Conservation (phyloP, 2,113 vertebrate genomes). For the Epinephelus fuscoguttatus region DNA sequence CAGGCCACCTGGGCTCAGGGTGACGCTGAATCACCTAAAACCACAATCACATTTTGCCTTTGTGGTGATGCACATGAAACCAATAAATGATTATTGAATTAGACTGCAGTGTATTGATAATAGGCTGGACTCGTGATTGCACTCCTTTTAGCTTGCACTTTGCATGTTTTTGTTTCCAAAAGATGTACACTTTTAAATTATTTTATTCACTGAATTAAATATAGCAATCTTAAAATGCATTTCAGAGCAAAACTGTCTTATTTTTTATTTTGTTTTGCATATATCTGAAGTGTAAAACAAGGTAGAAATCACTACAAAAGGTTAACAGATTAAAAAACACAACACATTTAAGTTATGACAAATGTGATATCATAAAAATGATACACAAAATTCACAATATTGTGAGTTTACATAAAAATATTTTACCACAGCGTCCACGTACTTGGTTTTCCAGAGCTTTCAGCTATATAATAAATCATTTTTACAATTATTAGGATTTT, state of each 20-base stretch:
- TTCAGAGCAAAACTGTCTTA: neutral
- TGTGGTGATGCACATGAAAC: neutral
- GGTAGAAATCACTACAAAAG: neutral
- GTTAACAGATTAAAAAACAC: neutral
- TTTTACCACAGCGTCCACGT: too few species aligned
- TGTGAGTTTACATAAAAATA: too few species aligned
- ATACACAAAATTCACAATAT: too few species aligned
- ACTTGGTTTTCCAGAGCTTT: too few species aligned
- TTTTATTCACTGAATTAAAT: neutral
- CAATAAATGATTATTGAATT: neutral
- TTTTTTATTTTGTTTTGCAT: neutral
- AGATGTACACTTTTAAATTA: neutral
- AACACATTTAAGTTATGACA: neutral
- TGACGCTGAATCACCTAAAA: neutral
- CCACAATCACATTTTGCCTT: neutral
- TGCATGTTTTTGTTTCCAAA: neutral
- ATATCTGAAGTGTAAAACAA: neutral
- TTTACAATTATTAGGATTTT: too few species aligned
- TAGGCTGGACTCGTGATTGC: neutral
- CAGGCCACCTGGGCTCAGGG: slow-evolving; percentile 3
- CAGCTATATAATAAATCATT: too few species aligned
- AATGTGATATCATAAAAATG: neutral
- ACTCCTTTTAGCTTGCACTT: neutral
- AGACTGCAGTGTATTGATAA: neutral
- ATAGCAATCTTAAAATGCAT: neutral